These are phyloP conservation scores for Gastrophryne carolinensis DNA, from an alignment of 2,797 vertebrate genomes.

Conservation along the genomic window DNA sequence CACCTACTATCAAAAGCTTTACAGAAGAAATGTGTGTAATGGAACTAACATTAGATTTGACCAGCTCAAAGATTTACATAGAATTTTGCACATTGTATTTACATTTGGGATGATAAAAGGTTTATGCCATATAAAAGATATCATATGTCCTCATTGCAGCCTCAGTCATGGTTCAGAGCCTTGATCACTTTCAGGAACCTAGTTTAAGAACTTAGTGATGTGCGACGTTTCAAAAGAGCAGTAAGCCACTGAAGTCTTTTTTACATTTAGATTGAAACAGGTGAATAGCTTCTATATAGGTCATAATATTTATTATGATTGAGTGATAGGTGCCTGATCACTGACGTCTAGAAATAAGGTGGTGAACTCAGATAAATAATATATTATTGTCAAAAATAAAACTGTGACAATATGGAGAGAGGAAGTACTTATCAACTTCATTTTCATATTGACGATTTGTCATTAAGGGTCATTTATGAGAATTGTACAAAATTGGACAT, in stretches of 20 bases:
- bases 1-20: conserved; percentile 6
- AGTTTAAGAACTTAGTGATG: conserved; percentile 23
- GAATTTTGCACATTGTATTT: conserved; percentile 26
- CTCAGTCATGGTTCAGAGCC: neutral
- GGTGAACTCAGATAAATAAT: neutral
- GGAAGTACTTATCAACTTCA: neutral
- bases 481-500: no score
- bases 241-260: conserved; percentile 7
- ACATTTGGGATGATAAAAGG: conserved; percentile 13
- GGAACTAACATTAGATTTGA: conserved; percentile 18
- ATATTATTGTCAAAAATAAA: neutral
- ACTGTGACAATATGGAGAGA: neutral
- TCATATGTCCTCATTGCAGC: neutral
- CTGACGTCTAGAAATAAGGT: neutral
- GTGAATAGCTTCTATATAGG: neutral
- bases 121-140: neutral
- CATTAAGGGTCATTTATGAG: neutral
- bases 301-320: neutral
- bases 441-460: neutral
- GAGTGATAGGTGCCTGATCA: neutral
- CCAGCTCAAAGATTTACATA: conserved; percentile 26
- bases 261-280: conserved; percentile 43
- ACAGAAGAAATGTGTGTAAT: conserved; percentile 14
- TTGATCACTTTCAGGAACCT: conserved; percentile 13
- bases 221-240: conserved; percentile 37